Conservation (phyloP, 2,113 vertebrate genomes). For the Xyrauchen texanus region DNA sequence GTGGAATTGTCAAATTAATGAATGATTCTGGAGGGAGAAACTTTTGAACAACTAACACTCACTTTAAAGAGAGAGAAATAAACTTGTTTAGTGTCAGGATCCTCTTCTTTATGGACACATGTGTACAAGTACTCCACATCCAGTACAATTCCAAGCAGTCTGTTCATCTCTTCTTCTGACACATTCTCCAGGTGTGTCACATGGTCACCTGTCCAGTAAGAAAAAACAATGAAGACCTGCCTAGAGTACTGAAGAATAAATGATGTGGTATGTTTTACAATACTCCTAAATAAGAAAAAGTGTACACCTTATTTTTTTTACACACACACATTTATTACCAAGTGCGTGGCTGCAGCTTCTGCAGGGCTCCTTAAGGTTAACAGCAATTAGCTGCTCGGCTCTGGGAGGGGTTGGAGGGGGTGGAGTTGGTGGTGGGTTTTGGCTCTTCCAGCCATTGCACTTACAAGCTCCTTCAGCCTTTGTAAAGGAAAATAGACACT, state of each 20-base stretch:
- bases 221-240: not conserved
- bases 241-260: no score
- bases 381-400: constrained; percentile 82
- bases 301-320: no score
- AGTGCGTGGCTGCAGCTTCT: constrained; percentile 92
- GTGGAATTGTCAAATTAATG: no score
- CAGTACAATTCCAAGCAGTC: constrained; percentile 91
- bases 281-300: no score
- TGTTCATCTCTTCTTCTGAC: constrained; percentile 95
- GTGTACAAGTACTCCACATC: constrained; percentile 98
- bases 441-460: constrained; percentile 98
- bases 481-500: not conserved
- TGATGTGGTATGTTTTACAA: no score
- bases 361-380: constrained; percentile 89
- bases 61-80: constrained; percentile 99
- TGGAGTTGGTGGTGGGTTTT: constrained; percentile 91
- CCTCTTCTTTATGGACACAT: constrained; percentile 97
- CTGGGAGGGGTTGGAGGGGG: constrained; percentile 91
- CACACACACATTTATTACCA: constrained; percentile 72
- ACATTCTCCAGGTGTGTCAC: constrained; percentile 96
- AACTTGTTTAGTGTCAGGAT: constrained; percentile 98
- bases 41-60: constrained; percentile 49
- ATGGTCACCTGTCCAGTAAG: constrained; percentile 81
- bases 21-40: no score
- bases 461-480: constrained; percentile 97